Evolutionary conservation across 2,888 invertebrate genomes (phyloP).

Genomic region (Apamea epomidion): DNA sequence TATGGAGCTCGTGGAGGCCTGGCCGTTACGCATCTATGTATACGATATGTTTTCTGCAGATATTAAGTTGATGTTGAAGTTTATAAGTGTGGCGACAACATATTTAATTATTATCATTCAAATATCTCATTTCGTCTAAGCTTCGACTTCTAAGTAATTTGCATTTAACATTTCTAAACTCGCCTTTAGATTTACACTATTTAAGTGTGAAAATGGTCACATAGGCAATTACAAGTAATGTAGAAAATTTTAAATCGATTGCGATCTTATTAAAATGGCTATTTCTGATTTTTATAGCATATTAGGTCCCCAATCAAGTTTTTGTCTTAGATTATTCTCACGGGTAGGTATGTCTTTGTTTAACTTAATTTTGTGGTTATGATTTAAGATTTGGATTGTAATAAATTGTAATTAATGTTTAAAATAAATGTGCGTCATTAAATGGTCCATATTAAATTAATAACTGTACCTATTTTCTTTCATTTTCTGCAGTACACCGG

Average conservation of each 20-base stretch:
- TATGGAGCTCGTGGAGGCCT: constrained; percentile 78
- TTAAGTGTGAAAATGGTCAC: not conserved
- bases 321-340: not conserved
- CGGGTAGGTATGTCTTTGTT: not conserved
- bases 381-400: not conserved
- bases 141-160: not conserved
- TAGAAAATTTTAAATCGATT: not conserved
- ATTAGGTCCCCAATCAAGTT: not conserved
- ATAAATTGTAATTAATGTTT: not conserved
- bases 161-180: not conserved
- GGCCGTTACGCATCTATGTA: constrained; percentile 75
- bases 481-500: not conserved
- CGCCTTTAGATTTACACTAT: not conserved
- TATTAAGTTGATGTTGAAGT: constrained; percentile 80
- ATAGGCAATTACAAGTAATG: not conserved
- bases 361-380: not conserved
- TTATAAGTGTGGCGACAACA: constrained; percentile 81
- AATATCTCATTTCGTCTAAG: constrained; percentile 70
- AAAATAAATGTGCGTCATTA: not conserved
- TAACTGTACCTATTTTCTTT: not conserved
- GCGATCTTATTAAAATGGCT: not conserved
- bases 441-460: not conserved
- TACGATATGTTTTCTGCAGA: constrained; percentile 83
- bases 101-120: constrained; percentile 83
- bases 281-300: not conserved